phyloP scores from a whole-genome alignment of 1,140 invertebrate genomes.

The Drosophila ercepeae region DNA sequence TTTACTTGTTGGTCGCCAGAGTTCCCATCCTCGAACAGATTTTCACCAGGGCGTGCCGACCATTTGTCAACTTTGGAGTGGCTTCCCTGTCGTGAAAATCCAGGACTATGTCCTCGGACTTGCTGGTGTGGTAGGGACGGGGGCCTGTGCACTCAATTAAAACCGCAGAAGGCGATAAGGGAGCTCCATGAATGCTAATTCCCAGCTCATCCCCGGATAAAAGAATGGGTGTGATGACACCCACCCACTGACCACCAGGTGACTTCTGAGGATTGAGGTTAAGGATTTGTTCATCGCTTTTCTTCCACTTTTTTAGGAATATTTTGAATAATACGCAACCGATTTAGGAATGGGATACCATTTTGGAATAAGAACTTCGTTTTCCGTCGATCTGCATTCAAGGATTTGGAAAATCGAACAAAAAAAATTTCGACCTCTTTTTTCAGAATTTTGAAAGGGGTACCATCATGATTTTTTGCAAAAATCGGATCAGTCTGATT shows the following conservation, averaged over 20 bases:
- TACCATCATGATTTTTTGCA: too few species aligned
- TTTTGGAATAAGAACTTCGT: too few species aligned
- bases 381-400: too few species aligned
- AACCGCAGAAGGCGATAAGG: constrained; percentile 26
- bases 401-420: too few species aligned
- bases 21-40: not conserved
- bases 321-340: too few species aligned
- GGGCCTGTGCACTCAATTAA: constrained; percentile 69
- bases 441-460: too few species aligned
- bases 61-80: constrained; percentile 65
- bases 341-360: too few species aligned
- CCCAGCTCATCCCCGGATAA: constrained; percentile 21
- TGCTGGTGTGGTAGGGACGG: not conserved
- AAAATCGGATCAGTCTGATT: too few species aligned
- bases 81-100: constrained; percentile 3
- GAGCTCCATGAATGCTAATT: constrained; percentile 41
- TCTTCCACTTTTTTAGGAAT: too few species aligned
- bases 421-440: too few species aligned
- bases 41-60: constrained; percentile 19
- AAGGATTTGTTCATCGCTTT: too few species aligned
- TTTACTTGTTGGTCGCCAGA: constrained; percentile 64
- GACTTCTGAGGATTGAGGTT: not conserved
- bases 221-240: constrained; percentile 29
- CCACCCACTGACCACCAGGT: constrained; percentile 1
- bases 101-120: not conserved